phyloP scores from a whole-genome alignment of 2,888 invertebrate species.

The Pachliopta kotzebuea region DNA sequence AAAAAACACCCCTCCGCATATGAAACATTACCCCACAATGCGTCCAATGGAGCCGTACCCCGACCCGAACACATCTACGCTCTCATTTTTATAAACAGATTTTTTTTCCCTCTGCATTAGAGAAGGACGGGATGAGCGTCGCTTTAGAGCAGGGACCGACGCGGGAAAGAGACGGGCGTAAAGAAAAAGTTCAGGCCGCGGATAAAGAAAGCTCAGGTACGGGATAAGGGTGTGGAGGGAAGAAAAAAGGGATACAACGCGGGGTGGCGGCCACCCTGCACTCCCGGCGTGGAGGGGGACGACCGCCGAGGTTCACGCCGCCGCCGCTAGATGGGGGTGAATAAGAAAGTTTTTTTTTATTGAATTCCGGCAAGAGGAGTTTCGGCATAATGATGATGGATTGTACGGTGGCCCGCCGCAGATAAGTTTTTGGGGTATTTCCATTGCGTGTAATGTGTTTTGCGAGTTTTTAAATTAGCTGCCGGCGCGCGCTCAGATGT shows the following conservation, averaged over 20 bases:
- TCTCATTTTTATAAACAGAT: constrained; percentile 76
- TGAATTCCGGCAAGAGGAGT: constrained; percentile 72
- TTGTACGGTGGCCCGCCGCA: constrained; percentile 70
- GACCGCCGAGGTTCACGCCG: constrained; percentile 54
- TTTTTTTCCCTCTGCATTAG: constrained; percentile 65
- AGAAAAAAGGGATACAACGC: constrained; percentile 77
- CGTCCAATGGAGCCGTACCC: constrained; percentile 65
- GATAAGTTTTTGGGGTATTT: constrained; percentile 72
- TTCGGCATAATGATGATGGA: constrained; percentile 79
- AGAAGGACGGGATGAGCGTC: constrained; percentile 48
- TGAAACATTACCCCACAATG: constrained; percentile 75
- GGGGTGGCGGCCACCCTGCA: constrained; percentile 64
- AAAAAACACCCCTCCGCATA: constrained; percentile 72
- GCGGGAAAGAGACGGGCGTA: constrained; percentile 60
- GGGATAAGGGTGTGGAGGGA: constrained; percentile 77
- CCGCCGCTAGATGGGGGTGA: constrained; percentile 73
- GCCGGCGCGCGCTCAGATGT: constrained; percentile 46
- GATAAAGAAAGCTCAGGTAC: constrained; percentile 80
- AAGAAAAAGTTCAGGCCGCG: constrained; percentile 72
- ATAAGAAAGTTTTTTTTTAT: constrained; percentile 70
- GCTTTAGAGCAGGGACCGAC: constrained; percentile 31
- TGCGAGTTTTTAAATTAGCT: constrained; percentile 64
- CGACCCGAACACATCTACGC: constrained; percentile 65
- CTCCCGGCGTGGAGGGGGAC: constrained; percentile 44
- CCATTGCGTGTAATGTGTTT: constrained; percentile 68